Evolutionary conservation across 2,888 invertebrate genomes (phyloP), one percentile per base, ranked within the genome.

Genomic region (Thecophora atra): DNA sequence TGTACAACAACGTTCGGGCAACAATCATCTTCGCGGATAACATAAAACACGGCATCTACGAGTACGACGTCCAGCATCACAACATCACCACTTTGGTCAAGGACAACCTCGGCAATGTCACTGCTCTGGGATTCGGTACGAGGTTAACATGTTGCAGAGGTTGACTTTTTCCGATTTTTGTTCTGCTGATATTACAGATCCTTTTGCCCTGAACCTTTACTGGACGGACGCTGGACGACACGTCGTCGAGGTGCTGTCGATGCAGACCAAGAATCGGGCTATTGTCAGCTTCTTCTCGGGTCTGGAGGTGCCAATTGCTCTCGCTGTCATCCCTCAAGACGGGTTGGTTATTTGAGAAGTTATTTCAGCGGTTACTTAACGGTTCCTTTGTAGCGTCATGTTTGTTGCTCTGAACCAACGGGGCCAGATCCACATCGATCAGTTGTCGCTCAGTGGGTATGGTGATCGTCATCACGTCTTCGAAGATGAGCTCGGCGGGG

Each of bases 181-280:
- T 47, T 5, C 1, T 47, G 2, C 37, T 37, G 6, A 6, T 8
- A 37, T 37, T 37, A 6, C 79, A 92, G 95, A 95, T 87, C 88
- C 90, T 77, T 87, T 90, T 11, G 90, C 92, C 0, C 91, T 93
- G 74, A 91, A 91, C 76, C 84, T 96, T 0, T 96, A 94, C 83
- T 90, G 93, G 87, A 87, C 91, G 72, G 93, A 95, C 82, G 87
- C 88, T 0, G 89, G 89, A 0, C 88, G 89, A 15, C 88, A 88
- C 69, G 89, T 89, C 0, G 86, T 95, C 0, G 94, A 94, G 81
- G 90, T 90, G 3, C 81, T 91, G 15, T 93, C 91, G 0, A 78
- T 94, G 62, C 86, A 86, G 64, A 92, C 89, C 0, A 86, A 85
- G 26, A 85, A 90, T 8, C 88, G 90, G 21, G 91, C 90, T 0